Evolutionary conservation across 2,888 invertebrate species (phyloP).

Genomic region (Ophion ventricosus): DNA sequence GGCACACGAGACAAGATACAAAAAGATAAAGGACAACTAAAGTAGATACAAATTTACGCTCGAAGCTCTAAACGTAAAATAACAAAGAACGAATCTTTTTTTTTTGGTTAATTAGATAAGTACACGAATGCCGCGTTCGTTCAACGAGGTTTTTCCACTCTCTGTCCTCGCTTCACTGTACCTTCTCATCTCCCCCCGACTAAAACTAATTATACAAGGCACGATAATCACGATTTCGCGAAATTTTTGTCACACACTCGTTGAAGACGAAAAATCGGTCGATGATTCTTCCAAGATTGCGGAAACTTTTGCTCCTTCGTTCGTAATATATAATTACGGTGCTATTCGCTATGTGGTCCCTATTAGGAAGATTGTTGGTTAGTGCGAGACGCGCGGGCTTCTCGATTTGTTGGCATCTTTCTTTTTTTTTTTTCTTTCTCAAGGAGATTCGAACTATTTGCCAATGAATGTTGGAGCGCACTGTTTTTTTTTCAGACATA

Average conservation of each 20-base stretch:
- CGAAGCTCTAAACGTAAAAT: not conserved
- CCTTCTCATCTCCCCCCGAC: not conserved
- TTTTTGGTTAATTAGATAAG: slow-evolving; percentile 33
- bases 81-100: slow-evolving; percentile 23
- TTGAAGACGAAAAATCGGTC: not conserved
- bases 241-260: not conserved
- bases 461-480: not conserved
- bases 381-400: slow-evolving; percentile 55
- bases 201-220: slow-evolving; percentile 41
- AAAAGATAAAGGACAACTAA: slow-evolving; percentile 16
- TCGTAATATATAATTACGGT: slow-evolving; percentile 26
- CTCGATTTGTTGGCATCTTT: slow-evolving; percentile 68
- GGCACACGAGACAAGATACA: slow-evolving; percentile 44
- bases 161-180: not conserved
- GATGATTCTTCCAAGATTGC: not conserved
- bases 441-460: slow-evolving; percentile 41
- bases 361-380: slow-evolving; percentile 79
- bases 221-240: slow-evolving; percentile 24
- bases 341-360: slow-evolving; percentile 80
- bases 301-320: not conserved
- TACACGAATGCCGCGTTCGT: slow-evolving; percentile 55
- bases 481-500: not conserved
- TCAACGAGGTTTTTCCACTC: slow-evolving; percentile 29
- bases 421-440: slow-evolving; percentile 45
- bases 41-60: not conserved